phyloP scores from a whole-genome alignment of 2,888 invertebrate species.

The Mimachlamys varia region DNA sequence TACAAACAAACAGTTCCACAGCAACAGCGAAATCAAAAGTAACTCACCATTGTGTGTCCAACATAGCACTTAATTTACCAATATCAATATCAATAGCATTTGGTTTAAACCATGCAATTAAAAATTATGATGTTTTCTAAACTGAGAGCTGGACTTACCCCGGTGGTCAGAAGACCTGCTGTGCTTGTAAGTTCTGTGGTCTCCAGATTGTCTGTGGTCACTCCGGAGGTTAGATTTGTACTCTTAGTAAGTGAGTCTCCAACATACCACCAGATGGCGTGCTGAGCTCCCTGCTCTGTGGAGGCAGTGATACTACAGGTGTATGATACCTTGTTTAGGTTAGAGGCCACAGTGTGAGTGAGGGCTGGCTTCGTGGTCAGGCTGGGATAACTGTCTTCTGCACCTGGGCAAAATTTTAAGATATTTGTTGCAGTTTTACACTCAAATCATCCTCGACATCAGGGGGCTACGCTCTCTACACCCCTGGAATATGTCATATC shows the following conservation, averaged over 20 bases:
- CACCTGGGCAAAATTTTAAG: neutral
- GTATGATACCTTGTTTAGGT: slow-evolving; percentile 29
- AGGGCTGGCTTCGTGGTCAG: slow-evolving; percentile 28
- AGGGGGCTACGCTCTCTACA: too few species aligned
- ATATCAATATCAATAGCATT: too few species aligned
- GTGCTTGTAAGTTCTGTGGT: slow-evolving; percentile 38
- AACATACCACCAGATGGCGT: slow-evolving; percentile 47
- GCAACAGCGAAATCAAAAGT: too few species aligned
- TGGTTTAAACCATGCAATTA: too few species aligned
- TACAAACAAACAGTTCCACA: too few species aligned
- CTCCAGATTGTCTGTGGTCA: slow-evolving; percentile 12
- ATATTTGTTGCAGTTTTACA: neutral
- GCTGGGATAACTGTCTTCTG: slow-evolving; percentile 38
- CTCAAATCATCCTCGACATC: too few species aligned
- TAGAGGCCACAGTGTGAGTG: slow-evolving; percentile 28
- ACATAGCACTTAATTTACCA: too few species aligned
- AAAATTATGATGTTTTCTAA: too few species aligned
- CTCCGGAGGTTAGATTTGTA: slow-evolving; percentile 36
- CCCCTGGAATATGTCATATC: too few species aligned
- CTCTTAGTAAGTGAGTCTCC: slow-evolving; percentile 36
- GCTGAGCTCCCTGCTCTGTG: slow-evolving; percentile 46
- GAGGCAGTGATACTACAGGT: slow-evolving; percentile 53
- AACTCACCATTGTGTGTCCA: too few species aligned
- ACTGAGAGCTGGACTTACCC: slow-evolving; percentile 39
- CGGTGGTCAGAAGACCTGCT: slow-evolving; percentile 39